Percentiles rank a stretch among this genome's conserved stretches.
These are phyloP conservation scores for Oryzias melastigma DNA, from an alignment of 2,113 vertebrate genomes.

Conservation along the genomic window DNA sequence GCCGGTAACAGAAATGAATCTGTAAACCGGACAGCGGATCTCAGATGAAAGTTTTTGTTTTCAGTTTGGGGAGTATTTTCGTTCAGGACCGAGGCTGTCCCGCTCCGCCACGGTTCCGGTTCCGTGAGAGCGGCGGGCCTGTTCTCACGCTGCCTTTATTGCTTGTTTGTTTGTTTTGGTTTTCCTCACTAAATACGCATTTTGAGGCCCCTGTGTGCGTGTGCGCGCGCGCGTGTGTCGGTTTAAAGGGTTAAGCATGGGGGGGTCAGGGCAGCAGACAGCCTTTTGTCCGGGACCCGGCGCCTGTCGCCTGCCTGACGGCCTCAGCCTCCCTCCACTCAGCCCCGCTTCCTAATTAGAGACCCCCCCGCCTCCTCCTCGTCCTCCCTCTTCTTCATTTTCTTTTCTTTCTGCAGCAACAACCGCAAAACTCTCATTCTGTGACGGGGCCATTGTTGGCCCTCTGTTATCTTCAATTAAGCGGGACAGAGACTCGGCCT, in stretches of 20 bases:
- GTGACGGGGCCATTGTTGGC: conserved; percentile 75
- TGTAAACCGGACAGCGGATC: no score
- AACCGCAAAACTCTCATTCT: conserved; percentile 77
- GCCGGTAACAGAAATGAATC: no score
- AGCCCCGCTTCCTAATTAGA: conserved; percentile 79
- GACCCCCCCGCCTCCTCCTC: conserved; percentile 29
- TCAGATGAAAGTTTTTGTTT: no score
- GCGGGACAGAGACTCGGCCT: conserved; percentile 70
- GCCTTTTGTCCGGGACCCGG: conserved; percentile 78
- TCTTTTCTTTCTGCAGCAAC: conserved; percentile 73
- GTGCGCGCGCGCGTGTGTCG: conserved; percentile 45
- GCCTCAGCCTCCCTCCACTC: conserved; percentile 77
- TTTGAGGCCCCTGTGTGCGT: conserved; percentile 40
- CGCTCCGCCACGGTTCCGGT: no score
- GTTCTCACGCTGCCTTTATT: not conserved
- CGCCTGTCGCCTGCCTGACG: conserved; percentile 83
- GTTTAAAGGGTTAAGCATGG: conserved; percentile 73
- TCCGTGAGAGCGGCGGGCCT: no score
- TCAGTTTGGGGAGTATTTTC: no score
- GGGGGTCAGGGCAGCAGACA: conserved; percentile 80
- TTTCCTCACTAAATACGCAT: not conserved
- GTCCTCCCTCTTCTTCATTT: conserved; percentile 57
- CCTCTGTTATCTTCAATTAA: conserved; percentile 82
- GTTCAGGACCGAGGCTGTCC: no score
- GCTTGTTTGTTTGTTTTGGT: not conserved